Evolutionary conservation across 1,140 invertebrate genomes (phyloP).

Genomic region (Aphelenchoides fujianensis): DNA sequence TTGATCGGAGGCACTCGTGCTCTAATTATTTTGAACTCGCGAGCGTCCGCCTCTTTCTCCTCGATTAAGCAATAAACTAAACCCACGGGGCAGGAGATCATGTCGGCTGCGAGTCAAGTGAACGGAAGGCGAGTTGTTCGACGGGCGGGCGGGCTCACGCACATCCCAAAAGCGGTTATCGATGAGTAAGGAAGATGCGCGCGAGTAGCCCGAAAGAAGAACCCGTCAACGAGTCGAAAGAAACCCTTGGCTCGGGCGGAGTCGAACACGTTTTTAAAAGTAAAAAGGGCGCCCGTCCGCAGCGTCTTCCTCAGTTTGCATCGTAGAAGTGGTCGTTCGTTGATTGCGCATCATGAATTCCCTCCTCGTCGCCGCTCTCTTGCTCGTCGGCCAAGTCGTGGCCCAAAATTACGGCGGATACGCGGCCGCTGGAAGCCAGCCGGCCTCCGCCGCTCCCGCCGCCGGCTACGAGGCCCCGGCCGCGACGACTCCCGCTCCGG

Average conservation of each 20-base stretch:
- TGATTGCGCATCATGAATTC: constrained; percentile 6
- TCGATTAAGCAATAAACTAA: neutral
- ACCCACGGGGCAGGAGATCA: neutral
- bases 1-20: too few relatives aligned
- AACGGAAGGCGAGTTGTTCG: constrained; percentile 1
- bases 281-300: neutral
- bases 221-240: neutral
- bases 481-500: neutral
- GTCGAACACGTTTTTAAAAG: neutral
- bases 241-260: neutral
- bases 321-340: neutral
- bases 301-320: neutral
- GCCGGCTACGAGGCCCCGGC: neutral
- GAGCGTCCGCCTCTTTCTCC: neutral
- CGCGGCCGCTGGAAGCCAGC: neutral
- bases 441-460: neutral
- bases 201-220: neutral
- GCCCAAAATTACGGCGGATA: constrained; percentile 1
- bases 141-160: neutral
- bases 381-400: neutral
- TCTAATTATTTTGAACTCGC: too few relatives aligned
- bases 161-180: neutral
- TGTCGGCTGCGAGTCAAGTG: neutral
- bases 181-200: neutral
- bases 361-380: neutral